Evolutionary conservation across 2,113 vertebrate species (phyloP).

Genomic region (Malurus cyaneus): DNA sequence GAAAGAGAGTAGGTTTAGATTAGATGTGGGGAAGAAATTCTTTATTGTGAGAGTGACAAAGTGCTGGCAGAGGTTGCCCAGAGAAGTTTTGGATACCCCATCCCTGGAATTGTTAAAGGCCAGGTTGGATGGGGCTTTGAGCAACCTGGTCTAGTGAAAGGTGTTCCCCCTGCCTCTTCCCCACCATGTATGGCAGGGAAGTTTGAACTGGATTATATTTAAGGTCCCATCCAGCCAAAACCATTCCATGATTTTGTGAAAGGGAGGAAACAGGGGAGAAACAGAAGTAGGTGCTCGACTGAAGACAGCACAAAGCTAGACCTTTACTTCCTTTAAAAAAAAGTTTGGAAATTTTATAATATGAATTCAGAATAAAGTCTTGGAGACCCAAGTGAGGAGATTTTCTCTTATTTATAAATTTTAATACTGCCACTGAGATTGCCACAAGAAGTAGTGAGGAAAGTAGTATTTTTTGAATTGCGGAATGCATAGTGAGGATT

Average conservation of each 20-base stretch:
- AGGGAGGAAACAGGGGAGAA: background rate
- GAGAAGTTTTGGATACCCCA: background rate
- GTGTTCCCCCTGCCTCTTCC: accelerated
- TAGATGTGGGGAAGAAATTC: background rate
- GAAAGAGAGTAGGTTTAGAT: background rate
- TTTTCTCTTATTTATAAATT: background rate
- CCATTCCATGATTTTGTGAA: background rate
- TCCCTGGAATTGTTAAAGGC: background rate
- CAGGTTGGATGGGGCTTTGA: background rate
- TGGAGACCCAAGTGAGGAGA: background rate
- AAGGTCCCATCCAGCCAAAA: background rate
- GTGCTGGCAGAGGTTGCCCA: background rate
- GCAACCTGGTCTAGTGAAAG: background rate
- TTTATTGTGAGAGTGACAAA: background rate
- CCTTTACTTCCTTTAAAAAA: background rate
- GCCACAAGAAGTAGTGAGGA: background rate
- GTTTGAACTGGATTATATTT: background rate
- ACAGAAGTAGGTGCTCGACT: background rate
- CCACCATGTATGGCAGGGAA: background rate
- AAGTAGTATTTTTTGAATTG: background rate
- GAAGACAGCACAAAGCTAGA: background rate
- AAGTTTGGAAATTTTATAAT: background rate
- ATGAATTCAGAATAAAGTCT: background rate
- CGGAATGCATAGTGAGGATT: background rate
- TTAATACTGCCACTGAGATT: background rate